These are phyloP conservation scores for Neria commutata DNA, from an alignment of 2,888 invertebrate species.

Conservation along the genomic window DNA sequence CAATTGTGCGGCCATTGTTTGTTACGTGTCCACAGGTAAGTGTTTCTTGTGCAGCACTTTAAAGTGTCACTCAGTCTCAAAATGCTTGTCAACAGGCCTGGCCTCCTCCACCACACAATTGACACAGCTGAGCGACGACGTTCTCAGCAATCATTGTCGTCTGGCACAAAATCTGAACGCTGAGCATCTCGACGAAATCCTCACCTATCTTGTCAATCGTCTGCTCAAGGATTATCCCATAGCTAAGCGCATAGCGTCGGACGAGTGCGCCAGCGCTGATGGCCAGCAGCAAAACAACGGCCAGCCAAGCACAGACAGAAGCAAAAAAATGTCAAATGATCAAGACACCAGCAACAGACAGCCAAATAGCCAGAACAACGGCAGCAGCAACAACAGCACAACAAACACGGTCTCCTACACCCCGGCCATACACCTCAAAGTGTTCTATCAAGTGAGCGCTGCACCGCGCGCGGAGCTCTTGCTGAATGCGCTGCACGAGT, in stretches of 20 bases:
- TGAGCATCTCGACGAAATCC: slow-evolving; percentile 65
- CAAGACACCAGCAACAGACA: slow-evolving; percentile 57
- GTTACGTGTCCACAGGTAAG: slow-evolving; percentile 75
- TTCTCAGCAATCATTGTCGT: slow-evolving; percentile 54
- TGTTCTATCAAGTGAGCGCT: slow-evolving; percentile 76
- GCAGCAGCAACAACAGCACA: slow-evolving; percentile 24
- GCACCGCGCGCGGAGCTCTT: slow-evolving; percentile 63
- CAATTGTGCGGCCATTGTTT: slow-evolving; percentile 83
- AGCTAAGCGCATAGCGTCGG: slow-evolving; percentile 45
- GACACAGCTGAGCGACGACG: slow-evolving; percentile 61
- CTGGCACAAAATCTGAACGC: slow-evolving; percentile 61
- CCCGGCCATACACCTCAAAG: slow-evolving; percentile 75
- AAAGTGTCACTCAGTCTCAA: no score
- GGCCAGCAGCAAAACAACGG: neutral
- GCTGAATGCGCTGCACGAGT: slow-evolving; percentile 60
- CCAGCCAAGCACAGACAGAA: no score
- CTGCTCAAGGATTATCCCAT: slow-evolving; percentile 63
- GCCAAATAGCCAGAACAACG: slow-evolving; percentile 24
- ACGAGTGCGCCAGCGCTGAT: neutral
- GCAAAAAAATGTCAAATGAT: slow-evolving; percentile 47
- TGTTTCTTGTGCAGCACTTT: neutral
- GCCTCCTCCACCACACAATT: slow-evolving; percentile 62
- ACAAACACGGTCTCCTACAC: slow-evolving; percentile 41
- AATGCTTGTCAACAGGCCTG: slow-evolving; percentile 54
- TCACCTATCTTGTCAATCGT: slow-evolving; percentile 65